Evolutionary conservation across 2,113 vertebrate species (phyloP), one percentile per base, ranked within the genome.

Genomic region (Myrmophylax atrothorax): DNA sequence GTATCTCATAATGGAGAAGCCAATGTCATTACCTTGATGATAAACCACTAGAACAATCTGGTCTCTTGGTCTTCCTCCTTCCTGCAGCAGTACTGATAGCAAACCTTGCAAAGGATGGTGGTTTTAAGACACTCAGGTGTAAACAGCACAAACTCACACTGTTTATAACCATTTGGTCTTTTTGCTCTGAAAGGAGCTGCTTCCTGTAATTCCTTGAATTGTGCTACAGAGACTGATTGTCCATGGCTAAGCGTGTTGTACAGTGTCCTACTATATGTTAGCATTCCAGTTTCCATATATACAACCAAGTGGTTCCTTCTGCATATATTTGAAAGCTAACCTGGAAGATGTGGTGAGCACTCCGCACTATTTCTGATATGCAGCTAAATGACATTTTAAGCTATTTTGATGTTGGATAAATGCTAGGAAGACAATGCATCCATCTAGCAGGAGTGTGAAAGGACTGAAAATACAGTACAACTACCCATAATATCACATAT

Each of bases 251-350:
- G 33, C 0, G 2, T 50, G 53, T 74, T 64, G 17, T 69, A 63
- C 6, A 23, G 31, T 60, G n/a, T 94, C 16, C 17, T 77, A 12
- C 37, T 69, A 22, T 46, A 63, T 35, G 42, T 66, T 73, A 59
- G 47, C 63, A 47, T 80, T 90, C 86, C 70, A 70, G 35, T 92
- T 96, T 75, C 68, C 13, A 0, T 63, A 15, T 40, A 46, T 55
- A 25, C 29, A 88, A 92, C 76, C 82, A 95, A 94, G 74, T 70
- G 62, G 59, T 69, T 96, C 59, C 76, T 91, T 94, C 53, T 80
- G 76, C 73, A 96, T 84, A 87, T 93, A 89, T 83, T 83, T 96
- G 94, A 85, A 97, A 95, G 6, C 35, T 73, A 90, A 94, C 40
- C 31, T 90, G 59, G 83, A 96, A 89, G 84, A 40, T 75, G 56